Percentiles rank a stretch among this genome's conserved stretches.
Evolutionary conservation across 2,113 vertebrate genomes (phyloP).

Genomic region (Rhea pennata): DNA sequence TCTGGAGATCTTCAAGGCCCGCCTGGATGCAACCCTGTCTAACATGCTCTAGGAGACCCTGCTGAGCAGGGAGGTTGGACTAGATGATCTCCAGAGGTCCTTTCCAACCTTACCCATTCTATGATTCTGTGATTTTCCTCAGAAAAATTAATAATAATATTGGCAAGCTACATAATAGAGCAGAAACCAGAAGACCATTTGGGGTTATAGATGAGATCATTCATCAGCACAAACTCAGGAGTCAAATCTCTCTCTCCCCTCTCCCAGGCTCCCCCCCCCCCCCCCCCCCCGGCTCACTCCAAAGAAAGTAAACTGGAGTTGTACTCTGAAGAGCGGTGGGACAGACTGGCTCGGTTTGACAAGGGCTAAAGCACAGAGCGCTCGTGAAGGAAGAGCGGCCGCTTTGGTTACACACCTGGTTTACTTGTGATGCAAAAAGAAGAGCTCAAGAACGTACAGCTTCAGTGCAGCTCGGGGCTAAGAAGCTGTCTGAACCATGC

Average conservation of each 20-base stretch:
- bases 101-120: too few relatives aligned
- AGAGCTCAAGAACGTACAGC: background rate
- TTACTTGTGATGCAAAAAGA: background rate
- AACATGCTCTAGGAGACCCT: too few relatives aligned
- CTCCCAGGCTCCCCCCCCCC: background rate
- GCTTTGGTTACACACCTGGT: background rate
- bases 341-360: background rate
- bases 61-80: too few relatives aligned
- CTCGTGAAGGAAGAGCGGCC: background rate
- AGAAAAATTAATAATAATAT: conserved; percentile 7
- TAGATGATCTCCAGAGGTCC: too few relatives aligned
- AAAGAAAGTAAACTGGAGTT: background rate
- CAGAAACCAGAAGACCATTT: conserved; percentile 54
- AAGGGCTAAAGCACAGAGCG: background rate
- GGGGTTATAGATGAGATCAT: conserved; percentile 64
- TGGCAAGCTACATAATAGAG: conserved; percentile 56
- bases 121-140: background rate
- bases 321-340: background rate
- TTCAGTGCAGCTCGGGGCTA: background rate
- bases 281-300: background rate
- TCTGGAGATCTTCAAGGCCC: too few relatives aligned
- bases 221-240: conserved; percentile 52
- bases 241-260: background rate
- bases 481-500: background rate
- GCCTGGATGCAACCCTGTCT: too few relatives aligned